Evolutionary conservation across 2,797 vertebrate genomes (phyloP).

Genomic region (Amblyraja radiata): DNA sequence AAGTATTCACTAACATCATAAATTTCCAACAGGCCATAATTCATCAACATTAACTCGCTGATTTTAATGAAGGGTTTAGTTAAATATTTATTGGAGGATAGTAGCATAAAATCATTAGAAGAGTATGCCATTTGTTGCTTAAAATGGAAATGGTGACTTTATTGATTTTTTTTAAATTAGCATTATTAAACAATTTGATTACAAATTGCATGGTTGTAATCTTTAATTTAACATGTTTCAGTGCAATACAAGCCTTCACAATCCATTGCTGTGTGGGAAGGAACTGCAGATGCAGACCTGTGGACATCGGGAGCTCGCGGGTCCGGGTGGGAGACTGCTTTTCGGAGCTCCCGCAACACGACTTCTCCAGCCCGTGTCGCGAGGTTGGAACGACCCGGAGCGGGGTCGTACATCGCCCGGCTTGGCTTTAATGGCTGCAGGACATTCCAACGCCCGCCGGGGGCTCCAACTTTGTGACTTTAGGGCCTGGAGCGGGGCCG

Average conservation of each 20-base stretch:
- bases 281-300: too few relatives aligned
- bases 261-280: not conserved
- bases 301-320: too few relatives aligned
- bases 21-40: slow-evolving; percentile 26
- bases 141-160: not conserved
- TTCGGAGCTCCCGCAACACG: too few relatives aligned
- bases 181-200: slow-evolving; percentile 1
- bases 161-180: not conserved
- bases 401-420: too few relatives aligned
- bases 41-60: slow-evolving; percentile 14
- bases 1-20: not conserved
- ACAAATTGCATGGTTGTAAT: not conserved
- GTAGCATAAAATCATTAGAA: not conserved
- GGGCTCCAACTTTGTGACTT: too few relatives aligned
- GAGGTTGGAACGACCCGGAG: too few relatives aligned
- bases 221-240: not conserved
- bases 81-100: not conserved
- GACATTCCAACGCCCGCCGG: too few relatives aligned
- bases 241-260: too few relatives aligned
- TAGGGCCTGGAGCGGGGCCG: too few relatives aligned
- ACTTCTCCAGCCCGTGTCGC: too few relatives aligned
- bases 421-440: too few relatives aligned
- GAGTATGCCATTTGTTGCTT: not conserved
- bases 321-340: too few relatives aligned
- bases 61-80: slow-evolving; percentile 10